A percentile compares a stretch with the other conserved stretches of the same genome.
Evolutionary conservation across 2,797 vertebrate genomes (phyloP).

Genomic region (Delichon dasypus): DNA sequence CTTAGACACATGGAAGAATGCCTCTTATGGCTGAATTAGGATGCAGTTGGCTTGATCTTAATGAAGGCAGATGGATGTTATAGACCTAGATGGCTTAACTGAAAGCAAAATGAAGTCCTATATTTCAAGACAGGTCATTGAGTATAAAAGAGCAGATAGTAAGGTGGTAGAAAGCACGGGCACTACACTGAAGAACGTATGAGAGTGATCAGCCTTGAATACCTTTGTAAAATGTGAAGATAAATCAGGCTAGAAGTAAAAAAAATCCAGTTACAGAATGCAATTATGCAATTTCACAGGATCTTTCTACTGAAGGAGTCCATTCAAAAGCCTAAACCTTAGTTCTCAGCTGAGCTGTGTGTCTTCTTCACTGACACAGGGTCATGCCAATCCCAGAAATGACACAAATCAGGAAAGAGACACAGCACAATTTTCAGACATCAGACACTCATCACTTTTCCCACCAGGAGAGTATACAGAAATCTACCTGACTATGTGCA

Average conservation of each 20-base stretch:
- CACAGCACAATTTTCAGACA: background rate
- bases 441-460: background rate
- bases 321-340: background rate
- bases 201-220: background rate
- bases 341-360: background rate
- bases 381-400: background rate
- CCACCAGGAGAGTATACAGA: background rate
- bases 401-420: background rate
- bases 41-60: background rate
- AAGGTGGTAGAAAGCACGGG: background rate
- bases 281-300: background rate
- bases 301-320: background rate
- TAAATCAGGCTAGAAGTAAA: slow-evolving; percentile 39
- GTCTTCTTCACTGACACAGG: background rate
- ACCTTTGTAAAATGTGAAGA: slow-evolving; percentile 39
- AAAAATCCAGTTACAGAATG: background rate
- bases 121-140: background rate
- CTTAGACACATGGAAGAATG: background rate
- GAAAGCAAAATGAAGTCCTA: background rate
- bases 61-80: background rate
- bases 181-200: background rate
- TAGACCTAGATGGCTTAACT: background rate
- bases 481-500: background rate
- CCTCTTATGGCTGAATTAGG: background rate
- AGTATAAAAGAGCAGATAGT: background rate